Evolutionary conservation across 2,888 invertebrate genomes (phyloP).

Genomic region (Hofmannophila pseudospretella): DNA sequence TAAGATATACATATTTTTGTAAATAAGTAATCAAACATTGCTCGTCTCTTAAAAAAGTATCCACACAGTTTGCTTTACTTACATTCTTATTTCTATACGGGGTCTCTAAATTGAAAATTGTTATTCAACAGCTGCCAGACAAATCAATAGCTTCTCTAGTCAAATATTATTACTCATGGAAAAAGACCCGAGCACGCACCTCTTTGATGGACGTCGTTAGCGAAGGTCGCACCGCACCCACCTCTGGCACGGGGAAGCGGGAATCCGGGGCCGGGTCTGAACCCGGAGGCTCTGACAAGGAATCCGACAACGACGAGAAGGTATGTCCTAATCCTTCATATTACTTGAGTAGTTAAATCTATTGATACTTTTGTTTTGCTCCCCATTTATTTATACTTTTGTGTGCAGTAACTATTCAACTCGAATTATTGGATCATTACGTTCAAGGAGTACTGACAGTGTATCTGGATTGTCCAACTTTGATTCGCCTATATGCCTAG

Average conservation of each 20-base stretch:
- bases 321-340: conserved; percentile 76
- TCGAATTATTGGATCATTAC: too few relatives aligned
- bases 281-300: conserved; percentile 88
- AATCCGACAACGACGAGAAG: conserved; percentile 94
- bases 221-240: conserved; percentile 85
- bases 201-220: conserved; percentile 94
- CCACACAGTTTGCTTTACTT: too few relatives aligned
- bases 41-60: too few relatives aligned
- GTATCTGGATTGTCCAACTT: conserved; percentile 73
- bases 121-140: conserved; percentile 88
- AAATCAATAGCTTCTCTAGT: conserved; percentile 97
- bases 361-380: neutral
- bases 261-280: conserved; percentile 89
- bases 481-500: conserved; percentile 19
- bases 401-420: conserved; percentile 13
- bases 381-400: conserved; percentile 2
- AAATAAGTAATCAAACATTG: too few relatives aligned
- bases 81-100: too few relatives aligned
- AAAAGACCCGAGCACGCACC: conserved; percentile 94
- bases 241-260: conserved; percentile 78
- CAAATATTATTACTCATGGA: conserved; percentile 99
- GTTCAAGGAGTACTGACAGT: conserved; percentile 28
- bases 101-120: too few relatives aligned
- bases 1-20: too few relatives aligned
- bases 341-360: neutral